A percentile compares a stretch with the other conserved stretches of the same genome.
These are phyloP conservation scores for Parapsyche elsis DNA, from an alignment of 1,140 invertebrate species.

Conservation along the genomic window DNA sequence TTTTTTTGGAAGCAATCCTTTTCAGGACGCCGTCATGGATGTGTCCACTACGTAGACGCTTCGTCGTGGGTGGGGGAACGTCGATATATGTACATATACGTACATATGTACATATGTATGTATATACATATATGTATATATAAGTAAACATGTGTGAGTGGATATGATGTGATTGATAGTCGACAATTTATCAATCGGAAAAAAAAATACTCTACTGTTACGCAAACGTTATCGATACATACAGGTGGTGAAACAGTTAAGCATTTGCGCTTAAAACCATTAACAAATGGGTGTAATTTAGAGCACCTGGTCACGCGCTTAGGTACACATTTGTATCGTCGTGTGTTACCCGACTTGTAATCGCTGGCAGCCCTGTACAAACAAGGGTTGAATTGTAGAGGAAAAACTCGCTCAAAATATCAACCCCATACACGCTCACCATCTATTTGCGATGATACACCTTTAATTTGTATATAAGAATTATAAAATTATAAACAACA, in stretches of 20 bases:
- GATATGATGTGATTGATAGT: not conserved
- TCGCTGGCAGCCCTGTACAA: conserved; percentile 41
- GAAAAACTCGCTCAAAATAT: conserved; percentile 26
- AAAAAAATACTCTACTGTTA: not conserved
- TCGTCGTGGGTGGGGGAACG: too few relatives aligned
- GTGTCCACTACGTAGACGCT: too few relatives aligned
- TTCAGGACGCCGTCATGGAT: too few relatives aligned
- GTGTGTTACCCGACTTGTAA: conserved; percentile 38
- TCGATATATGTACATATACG: not conserved
- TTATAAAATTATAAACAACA: too few relatives aligned
- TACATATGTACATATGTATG: not conserved
- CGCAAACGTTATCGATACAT: not conserved
- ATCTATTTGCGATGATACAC: not conserved
- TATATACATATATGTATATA: not conserved
- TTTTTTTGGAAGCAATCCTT: too few relatives aligned
- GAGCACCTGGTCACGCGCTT: conserved; percentile 50
- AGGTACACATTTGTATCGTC: conserved; percentile 41
- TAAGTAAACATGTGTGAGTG: not conserved
- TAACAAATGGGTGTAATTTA: conserved; percentile 56
- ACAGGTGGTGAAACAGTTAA: conserved; percentile 45
- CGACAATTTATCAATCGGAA: not conserved
- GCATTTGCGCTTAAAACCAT: conserved; percentile 55
- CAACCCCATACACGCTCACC: not conserved
- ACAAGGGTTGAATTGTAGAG: conserved; percentile 41
- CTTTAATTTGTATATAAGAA: not conserved